phyloP scores from a whole-genome alignment of 2,888 invertebrate genomes.

The Phortica magna region DNA sequence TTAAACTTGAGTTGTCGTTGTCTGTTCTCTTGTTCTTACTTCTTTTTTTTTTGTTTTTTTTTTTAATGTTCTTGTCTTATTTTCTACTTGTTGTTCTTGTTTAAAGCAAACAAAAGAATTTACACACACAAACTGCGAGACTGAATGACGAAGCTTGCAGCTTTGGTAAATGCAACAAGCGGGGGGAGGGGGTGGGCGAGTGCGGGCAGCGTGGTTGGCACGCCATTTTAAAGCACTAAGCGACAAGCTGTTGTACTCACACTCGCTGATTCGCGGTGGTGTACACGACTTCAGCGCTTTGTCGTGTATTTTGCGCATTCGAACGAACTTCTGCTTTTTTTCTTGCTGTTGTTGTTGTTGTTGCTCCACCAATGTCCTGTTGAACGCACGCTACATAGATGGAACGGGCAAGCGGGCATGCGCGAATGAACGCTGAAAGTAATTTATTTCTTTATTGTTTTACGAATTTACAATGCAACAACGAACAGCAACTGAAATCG shows the following conservation, averaged over 20 bases:
- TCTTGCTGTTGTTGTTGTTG: slow-evolving; percentile 35
- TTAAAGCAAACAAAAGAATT: slow-evolving; percentile 8
- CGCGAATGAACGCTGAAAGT: slow-evolving; percentile 68
- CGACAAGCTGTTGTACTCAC: slow-evolving; percentile 7
- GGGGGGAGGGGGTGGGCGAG: neutral
- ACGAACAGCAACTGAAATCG: slow-evolving; percentile 55
- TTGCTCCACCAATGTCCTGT: slow-evolving; percentile 30
- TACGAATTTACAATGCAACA: slow-evolving; percentile 73
- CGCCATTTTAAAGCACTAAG: slow-evolving; percentile 15
- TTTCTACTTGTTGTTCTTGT: neutral
- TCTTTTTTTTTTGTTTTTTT: neutral
- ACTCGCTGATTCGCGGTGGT: slow-evolving; percentile 7
- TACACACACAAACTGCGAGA: slow-evolving; percentile 14
- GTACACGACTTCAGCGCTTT: slow-evolving; percentile 74
- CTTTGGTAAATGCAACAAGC: neutral
- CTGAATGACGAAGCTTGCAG: neutral
- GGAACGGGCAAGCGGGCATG: neutral
- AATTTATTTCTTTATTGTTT: slow-evolving; percentile 78
- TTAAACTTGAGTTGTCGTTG: slow-evolving; percentile 4
- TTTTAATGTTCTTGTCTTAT: slow-evolving; percentile 5
- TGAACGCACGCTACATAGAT: neutral
- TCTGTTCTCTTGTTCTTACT: slow-evolving; percentile 14
- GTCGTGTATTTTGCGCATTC: slow-evolving; percentile 68
- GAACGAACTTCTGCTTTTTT: slow-evolving; percentile 17
- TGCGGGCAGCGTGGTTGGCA: neutral